Evolutionary conservation across 2,113 vertebrate genomes (phyloP), one percentile per base, ranked within the genome.

Genomic region (Haliaeetus leucogaster): DNA sequence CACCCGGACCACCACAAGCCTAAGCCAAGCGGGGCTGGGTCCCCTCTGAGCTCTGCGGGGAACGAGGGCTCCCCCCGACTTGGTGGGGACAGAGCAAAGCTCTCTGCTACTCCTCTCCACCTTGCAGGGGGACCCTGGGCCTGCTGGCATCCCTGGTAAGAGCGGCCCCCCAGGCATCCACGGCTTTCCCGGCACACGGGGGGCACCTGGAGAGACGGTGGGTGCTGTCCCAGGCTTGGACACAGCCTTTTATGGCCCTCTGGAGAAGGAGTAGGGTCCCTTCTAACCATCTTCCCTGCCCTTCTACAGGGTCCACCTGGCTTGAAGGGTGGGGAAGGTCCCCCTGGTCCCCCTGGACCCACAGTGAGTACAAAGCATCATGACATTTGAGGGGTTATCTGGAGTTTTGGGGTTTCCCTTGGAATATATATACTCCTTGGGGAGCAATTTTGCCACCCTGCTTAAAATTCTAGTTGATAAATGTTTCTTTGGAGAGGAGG

Each of bases 271-370:
- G 15, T 0, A 13, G 30, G 53, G 10, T 43, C 70, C 32, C 68
- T 55, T 18, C 58, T 63, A 21, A 43, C 56, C 14, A 2, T 62
- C 45, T 65, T 38, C 10, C 22, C 21, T 45, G 17, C 95, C 74
- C 42, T 82, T 43, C 48, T 84, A 2, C 90, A 99, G 99, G 99
- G 99, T 91, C 95, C 98, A 14, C 91, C 97, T 43, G 99, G 99
- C 36, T 93, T 99, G 95, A 99, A 99, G 92, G 99, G 99, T 71
- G 98, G 98, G 92, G 99, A 99, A 89, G 99, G 99, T 6, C 98
- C 98, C 21, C 93, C 97, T 0, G 99, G 99, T 27, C 92, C 98
- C 15, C 76, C 98, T 2, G 99, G 99, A 63, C 48, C 97, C 80
- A 95, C 92, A 5, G 99, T 99, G 98, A 98, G 99, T 98, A 22